Base-by-base conservation (phyloP, 1,140 invertebrate species). In the Goniozus legneri region DNA sequence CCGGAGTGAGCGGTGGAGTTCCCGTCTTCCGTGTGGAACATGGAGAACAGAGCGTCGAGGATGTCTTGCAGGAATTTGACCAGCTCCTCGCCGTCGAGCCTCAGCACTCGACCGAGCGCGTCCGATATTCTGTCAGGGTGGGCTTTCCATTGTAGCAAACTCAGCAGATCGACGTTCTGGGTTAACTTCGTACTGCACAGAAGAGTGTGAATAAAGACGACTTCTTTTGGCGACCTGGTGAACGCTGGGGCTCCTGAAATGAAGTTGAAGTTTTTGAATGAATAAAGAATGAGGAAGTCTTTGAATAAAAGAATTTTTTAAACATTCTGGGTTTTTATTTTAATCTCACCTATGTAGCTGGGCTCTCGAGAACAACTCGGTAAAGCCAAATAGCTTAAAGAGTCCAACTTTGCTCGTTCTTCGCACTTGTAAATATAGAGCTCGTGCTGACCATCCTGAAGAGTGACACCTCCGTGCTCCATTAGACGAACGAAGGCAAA, bases 21-120 rank as follows among this genome's bases (percentile, higher is more conserved):
- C 1, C 91, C 93, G 67, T 97, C 90, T 74, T 94, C 92, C 21
- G 89, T 94, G 27, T 90, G 94, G 67, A 96, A 95, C 79, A 97
- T 87, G 12, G 91, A 88, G 66, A 97, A 98, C 0, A 98, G 70
- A 0, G 93, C 91, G 67, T 98, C 96, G 1, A 98, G 74, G 14
- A 97, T 91, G 68, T 98, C 95, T 69, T 97, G 91, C 2, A 98
- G 77, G 75, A 98, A 98, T 73, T 97, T 97, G 0, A 97, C 91
- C n/a, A 95, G 77, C 71, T 97, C 95, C 67, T 95, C 92, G 13
- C 86, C 86, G 58, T 91, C 86, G 0, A 97, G 67, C 1, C 85
- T 79, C 38, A 92, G 69, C 3, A 96, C 85, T 45, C 88, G 80
- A 1, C 87, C 82, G 6, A 97, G 70, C 0, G 92, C 92, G 37